Evolutionary conservation across 2,888 invertebrate species (phyloP), one percentile per base, ranked within the genome.

Genomic region (Nemapogon koenigi): DNA sequence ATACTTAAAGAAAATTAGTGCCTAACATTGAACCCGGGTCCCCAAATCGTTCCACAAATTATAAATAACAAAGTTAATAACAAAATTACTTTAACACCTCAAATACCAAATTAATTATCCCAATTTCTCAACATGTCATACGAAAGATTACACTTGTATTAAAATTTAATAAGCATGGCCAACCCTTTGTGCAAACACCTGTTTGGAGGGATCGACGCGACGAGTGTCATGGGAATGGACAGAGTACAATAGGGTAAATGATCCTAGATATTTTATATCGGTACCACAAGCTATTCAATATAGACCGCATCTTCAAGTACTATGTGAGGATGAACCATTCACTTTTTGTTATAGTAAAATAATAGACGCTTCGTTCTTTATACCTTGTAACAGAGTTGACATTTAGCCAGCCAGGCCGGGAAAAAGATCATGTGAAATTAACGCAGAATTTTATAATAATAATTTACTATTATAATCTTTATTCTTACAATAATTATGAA

Each of bases 91-190:
- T 35, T 35, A 11, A 35, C 11, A 22, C 3, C 18, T 14, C 16
- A 14, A 35, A 26, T 14, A n/a, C 3, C 13, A 35, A 35, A 35
- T 26, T 25, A 15, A 35, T 35, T 35, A 35, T 26, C n/a, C 26
- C 36, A 27, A 36, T 36, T 19, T 28, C 15, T 37, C 28, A 37
- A 28, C 37, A 28, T 36, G 40, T 40, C 36, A 40, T 11, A 27
- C 19, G 16, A 27, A 16, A 17, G 16, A 36, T 36, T 40, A 26
- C 16, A 30, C 18, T 16, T 27, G 19, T 30, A 39, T 39, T 39
- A 39, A 19, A 40, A 36, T 30, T 19, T 58, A 64, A 57, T 62
- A 37, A 37, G 37, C 37, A 15, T 37, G 22, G 16, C 37, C 16
- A 27, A 27, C 37, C 27, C 17, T 26, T 13, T 7, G 6, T 11